Evolutionary conservation across 2,888 invertebrate species (phyloP).

Genomic region (Thumatha senex): DNA sequence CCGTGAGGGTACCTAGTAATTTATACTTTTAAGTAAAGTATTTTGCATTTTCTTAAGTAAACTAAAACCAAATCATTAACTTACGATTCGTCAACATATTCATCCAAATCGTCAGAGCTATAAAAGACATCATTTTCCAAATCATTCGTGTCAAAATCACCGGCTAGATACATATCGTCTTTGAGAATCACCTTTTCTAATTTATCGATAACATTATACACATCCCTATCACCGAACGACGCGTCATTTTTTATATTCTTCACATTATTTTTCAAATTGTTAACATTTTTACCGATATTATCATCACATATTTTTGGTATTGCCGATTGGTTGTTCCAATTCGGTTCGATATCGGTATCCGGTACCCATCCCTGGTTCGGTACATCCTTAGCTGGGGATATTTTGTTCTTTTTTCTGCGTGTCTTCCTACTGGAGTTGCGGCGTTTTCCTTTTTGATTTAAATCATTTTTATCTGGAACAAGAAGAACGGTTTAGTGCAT

Average conservation of each 20-base stretch:
- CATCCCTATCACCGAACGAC: constrained; percentile 42
- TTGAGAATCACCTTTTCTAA: constrained; percentile 67
- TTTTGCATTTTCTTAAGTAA: too few species aligned
- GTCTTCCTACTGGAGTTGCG: constrained; percentile 65
- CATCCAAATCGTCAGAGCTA: constrained; percentile 66
- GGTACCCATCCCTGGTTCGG: constrained; percentile 13
- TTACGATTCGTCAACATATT: constrained; percentile 66
- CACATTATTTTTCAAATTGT: constrained; percentile 48
- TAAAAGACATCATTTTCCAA: constrained; percentile 64
- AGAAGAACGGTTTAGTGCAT: not conserved
- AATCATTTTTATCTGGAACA: constrained; percentile 25
- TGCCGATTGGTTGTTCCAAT: constrained; percentile 45
- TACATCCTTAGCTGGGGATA: constrained; percentile 60
- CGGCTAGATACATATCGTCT: constrained; percentile 67
- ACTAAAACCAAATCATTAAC: constrained; percentile 36
- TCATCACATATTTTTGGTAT: constrained; percentile 49
- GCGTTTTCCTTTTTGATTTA: constrained; percentile 59
- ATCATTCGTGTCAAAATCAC: constrained; percentile 63
- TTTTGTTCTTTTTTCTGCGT: constrained; percentile 64
- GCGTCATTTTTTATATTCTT: constrained; percentile 7
- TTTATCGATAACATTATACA: constrained; percentile 68
- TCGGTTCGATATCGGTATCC: constrained; percentile 8
- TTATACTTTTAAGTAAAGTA: too few species aligned
- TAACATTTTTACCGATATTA: constrained; percentile 68
- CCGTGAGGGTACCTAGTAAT: too few species aligned